These are phyloP conservation scores for Pachyuromys duprasi DNA, from an alignment of 2,797 vertebrate species.

Conservation along the genomic window DNA sequence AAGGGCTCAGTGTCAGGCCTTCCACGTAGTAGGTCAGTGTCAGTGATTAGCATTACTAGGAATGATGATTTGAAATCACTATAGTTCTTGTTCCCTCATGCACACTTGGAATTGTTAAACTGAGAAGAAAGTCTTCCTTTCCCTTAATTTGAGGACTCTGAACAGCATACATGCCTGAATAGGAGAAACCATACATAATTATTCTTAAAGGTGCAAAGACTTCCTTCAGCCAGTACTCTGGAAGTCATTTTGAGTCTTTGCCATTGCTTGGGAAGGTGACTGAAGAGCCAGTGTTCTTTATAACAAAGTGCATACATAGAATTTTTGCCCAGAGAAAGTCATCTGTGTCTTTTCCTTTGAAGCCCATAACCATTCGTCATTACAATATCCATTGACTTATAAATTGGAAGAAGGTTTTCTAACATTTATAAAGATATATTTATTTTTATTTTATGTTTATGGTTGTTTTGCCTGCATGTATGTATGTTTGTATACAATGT, in stretches of 20 bases:
- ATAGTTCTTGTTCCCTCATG: not conserved
- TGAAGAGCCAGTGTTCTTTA: not conserved
- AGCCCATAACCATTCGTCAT: constrained; percentile 17
- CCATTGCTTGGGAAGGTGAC: not conserved
- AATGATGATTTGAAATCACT: not conserved
- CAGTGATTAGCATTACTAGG: not conserved
- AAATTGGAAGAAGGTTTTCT: not conserved
- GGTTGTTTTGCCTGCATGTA: not conserved
- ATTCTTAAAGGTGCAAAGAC: not conserved
- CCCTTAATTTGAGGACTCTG: not conserved
- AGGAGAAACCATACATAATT: not conserved
- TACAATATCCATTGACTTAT: not conserved
- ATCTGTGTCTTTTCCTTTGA: constrained; percentile 1
- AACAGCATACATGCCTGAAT: not conserved
- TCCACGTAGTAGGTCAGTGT: not conserved
- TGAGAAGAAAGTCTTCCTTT: not conserved
- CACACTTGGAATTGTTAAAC: not conserved
- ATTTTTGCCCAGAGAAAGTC: constrained; percentile 14
- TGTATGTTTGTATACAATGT: not conserved
- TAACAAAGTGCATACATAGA: not conserved
- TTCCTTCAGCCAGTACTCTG: not conserved
- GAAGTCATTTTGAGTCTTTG: not conserved
- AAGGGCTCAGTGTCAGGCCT: not conserved
- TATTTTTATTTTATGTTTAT: not conserved
- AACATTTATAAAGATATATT: not conserved